Percentiles rank a stretch among this genome's conserved stretches.
Conservation (phyloP, 2,113 vertebrate species). For the Trachemys scripta region DNA sequence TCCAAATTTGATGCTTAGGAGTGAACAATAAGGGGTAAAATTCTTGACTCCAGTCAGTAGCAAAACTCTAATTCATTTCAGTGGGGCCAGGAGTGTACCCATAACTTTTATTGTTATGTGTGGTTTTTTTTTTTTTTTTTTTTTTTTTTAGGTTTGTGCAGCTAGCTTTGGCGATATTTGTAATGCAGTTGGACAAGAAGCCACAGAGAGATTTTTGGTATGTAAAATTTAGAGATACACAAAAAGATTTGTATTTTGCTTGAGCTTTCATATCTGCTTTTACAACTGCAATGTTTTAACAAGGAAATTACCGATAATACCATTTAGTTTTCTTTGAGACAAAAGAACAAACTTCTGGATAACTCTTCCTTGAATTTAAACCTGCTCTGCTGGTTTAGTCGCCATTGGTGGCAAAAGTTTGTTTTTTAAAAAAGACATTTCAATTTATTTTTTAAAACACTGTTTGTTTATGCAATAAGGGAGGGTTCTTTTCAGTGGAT, state of each 20-base stretch:
- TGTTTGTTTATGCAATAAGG: no score
- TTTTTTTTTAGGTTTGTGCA: slow-evolving; percentile 86
- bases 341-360: background rate
- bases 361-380: background rate
- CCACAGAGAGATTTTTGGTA: slow-evolving; percentile 92
- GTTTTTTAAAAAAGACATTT: no score
- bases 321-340: background rate
- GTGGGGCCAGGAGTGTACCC: background rate
- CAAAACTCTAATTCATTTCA: slow-evolving; percentile 8
- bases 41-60: background rate
- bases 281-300: background rate
- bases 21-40: slow-evolving; percentile 27
- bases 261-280: background rate
- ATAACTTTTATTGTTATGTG: background rate
- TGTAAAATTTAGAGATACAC: slow-evolving; percentile 51
- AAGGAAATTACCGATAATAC: background rate
- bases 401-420: no score
- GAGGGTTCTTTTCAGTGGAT: no score
- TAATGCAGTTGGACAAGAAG: slow-evolving; percentile 91
- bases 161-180: slow-evolving; percentile 93
- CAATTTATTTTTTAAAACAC: no score
- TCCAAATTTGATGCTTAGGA: background rate
- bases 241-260: background rate
- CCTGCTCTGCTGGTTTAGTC: background rate
- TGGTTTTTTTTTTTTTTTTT: background rate